These are phyloP conservation scores for Chitala chitala DNA, from an alignment of 2,113 vertebrate species.

Conservation along the genomic window DNA sequence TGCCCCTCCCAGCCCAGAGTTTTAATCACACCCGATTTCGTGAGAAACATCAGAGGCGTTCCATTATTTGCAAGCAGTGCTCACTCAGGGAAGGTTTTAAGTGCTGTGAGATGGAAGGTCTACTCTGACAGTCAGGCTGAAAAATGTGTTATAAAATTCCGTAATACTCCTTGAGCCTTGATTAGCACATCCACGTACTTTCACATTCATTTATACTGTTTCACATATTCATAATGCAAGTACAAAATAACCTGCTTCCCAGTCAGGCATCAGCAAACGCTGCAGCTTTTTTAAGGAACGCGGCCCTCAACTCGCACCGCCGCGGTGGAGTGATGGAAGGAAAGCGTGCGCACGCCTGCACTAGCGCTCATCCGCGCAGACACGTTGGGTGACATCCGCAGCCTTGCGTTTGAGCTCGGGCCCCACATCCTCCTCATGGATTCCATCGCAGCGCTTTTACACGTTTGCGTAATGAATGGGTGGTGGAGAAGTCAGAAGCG, in stretches of 20 bases:
- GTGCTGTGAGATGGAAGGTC: no score
- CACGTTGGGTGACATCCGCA: not conserved
- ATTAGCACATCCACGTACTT: no score
- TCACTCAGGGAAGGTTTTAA: no score
- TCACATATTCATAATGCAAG: no score
- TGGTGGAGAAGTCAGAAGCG: not conserved
- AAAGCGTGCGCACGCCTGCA: constrained; percentile 6
- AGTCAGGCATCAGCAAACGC: not conserved
- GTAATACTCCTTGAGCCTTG: no score
- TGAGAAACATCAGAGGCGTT: no score
- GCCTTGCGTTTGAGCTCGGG: not conserved
- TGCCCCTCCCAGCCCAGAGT: no score
- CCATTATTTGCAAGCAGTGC: no score
- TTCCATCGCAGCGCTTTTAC: not conserved
- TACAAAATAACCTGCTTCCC: not conserved
- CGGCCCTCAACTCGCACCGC: not conserved
- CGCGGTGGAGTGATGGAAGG: not conserved
- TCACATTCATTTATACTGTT: no score
- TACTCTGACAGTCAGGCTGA: no score
- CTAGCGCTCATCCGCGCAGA: not conserved
- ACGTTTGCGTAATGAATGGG: constrained; percentile 37
- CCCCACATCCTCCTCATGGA: not conserved
- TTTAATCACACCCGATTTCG: no score
- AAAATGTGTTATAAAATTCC: no score
- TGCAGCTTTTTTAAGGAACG: not conserved